Base-by-base conservation (phyloP, 1,140 invertebrate species). In the Tribolium castaneum region DNA sequence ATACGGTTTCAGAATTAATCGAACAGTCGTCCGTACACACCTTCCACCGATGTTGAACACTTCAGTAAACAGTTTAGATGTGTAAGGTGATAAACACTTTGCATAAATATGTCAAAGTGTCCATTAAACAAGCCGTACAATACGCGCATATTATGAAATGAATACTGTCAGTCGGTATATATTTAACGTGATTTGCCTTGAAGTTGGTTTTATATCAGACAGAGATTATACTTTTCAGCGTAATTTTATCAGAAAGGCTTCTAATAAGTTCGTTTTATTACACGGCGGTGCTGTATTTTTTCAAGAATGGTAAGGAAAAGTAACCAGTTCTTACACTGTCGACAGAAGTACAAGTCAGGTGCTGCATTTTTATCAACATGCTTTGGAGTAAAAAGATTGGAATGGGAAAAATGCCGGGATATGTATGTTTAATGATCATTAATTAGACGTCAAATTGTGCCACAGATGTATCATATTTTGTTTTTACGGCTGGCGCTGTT, bases 81-180 rank as follows among this genome's bases (percentile, higher is more conserved):
- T 52, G 51, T 52, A 52, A 13, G 51, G 13, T 19, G 54, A 30
- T 59, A 30, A 59, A 30, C 19, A 59, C 22, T 59, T 59, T 59
- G 54, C 54, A 59, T 59, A 59, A 59, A 59, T 30, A 59, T 59
- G 54, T 59, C 54, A 59, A 25, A 59, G 54, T 19, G 22, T 59
- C 54, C 54, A 30, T 59, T 59, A 59, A 59, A 59, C 54, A 59
- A 22, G 54, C 22, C 19, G 22, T 59, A 59, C 54, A 59, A 59
- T 59, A 25, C 39, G 54, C 22, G 19, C 10, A 19, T 19, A 52
- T n/a, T 59, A 22, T 59, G 54, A 59, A 19, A 25, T 12, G 54
- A 22, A 59, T 59, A 59, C 54, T 59, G 54, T 59, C 22, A 59
- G 54, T 25, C 5, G 54, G 5, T 19, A 25, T 19, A 22, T 59